Evolutionary conservation across 2,888 invertebrate genomes (phyloP).

Genomic region (Hemaris fuciformis): DNA sequence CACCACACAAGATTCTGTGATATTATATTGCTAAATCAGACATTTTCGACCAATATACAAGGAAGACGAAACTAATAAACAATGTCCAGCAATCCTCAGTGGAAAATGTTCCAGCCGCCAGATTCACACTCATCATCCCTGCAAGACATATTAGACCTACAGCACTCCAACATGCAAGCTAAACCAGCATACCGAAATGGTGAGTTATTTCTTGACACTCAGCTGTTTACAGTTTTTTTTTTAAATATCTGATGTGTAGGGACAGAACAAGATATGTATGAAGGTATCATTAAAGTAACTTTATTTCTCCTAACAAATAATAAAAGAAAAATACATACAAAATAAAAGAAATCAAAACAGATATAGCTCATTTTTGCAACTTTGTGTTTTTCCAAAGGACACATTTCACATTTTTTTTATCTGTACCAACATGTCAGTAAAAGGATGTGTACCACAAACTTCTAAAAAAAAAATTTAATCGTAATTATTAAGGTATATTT

Average conservation of each 20-base stretch:
- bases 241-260: background rate
- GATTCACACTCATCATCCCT: slow-evolving; percentile 91
- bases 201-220: slow-evolving; percentile 40
- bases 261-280: background rate
- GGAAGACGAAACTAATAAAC: slow-evolving; percentile 60
- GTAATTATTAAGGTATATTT: too few species aligned
- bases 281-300: background rate
- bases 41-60: slow-evolving; percentile 74
- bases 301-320: background rate
- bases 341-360: background rate
- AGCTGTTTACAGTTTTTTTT: background rate
- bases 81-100: slow-evolving; percentile 93
- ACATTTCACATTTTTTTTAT: background rate
- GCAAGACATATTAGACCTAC: slow-evolving; percentile 90
- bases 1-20: slow-evolving; percentile 74
- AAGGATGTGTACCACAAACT: too few species aligned
- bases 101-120: slow-evolving; percentile 95
- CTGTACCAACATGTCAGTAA: background rate
- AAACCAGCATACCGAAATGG: slow-evolving; percentile 81
- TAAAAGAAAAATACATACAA: too few species aligned
- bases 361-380: background rate
- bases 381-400: background rate
- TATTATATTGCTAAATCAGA: slow-evolving; percentile 64
- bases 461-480: too few species aligned
- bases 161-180: slow-evolving; percentile 79